These are phyloP conservation scores for Babyrousa celebensis DNA, from an alignment of 2,797 vertebrate genomes.

Conservation along the genomic window DNA sequence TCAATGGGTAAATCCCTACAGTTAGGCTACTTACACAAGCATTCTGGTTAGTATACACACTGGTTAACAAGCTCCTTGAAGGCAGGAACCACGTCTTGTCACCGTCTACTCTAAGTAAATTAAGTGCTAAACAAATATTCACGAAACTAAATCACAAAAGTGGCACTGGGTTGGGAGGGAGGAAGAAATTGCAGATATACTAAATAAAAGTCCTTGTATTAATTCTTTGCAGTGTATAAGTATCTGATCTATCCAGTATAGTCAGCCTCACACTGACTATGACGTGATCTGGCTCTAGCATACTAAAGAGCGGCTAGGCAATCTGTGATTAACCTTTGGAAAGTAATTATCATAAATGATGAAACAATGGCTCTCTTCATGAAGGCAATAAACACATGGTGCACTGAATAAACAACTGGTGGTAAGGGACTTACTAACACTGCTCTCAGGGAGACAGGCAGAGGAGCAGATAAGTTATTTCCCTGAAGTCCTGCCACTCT, in stretches of 20 bases:
- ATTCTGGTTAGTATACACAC: background rate
- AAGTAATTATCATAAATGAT: conserved; percentile 42
- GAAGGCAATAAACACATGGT: background rate
- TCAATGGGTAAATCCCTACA: background rate
- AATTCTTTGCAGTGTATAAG: conserved; percentile 23
- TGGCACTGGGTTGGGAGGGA: background rate
- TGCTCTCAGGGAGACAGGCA: background rate
- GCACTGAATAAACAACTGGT: background rate
- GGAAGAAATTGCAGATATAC: background rate
- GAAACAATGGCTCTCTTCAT: background rate
- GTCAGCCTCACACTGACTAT: background rate
- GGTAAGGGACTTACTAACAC: background rate
- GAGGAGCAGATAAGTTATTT: background rate
- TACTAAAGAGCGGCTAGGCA: background rate
- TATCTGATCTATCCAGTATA: background rate
- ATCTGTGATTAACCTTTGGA: background rate
- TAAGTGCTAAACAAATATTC: conserved; percentile 53
- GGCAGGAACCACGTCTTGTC: background rate
- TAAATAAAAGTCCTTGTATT: conserved; percentile 7
- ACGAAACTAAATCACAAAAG: background rate
- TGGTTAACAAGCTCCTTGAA: conserved; percentile 17
- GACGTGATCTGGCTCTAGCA: background rate
- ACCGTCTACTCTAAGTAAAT: conserved; percentile 19
- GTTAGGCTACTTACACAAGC: background rate
- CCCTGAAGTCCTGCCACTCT: background rate